Conservation (phyloP, 53 echinoderm and acorn worm species). For the Astropecten irregularis region DNA sequence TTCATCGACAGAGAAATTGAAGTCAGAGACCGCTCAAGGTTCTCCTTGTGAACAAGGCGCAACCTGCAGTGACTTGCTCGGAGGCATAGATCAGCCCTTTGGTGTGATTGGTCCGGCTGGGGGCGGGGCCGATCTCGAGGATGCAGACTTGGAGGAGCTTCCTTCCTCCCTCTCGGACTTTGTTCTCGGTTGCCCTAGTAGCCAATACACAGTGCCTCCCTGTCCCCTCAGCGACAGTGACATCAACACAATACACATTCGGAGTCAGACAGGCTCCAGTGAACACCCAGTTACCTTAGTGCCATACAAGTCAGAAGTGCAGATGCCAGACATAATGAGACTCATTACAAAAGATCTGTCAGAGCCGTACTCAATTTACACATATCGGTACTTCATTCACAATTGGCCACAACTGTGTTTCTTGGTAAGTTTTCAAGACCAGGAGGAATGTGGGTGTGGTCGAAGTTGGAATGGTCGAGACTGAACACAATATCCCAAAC, state of each 20-base stretch:
- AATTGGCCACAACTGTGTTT: slow-evolving; percentile 99
- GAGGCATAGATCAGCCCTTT: slow-evolving; percentile 30
- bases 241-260: slow-evolving; percentile 72
- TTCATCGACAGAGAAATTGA: slow-evolving; percentile 6
- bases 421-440: slow-evolving; percentile 91
- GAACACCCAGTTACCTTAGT: slow-evolving; percentile 67
- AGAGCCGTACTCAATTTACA: slow-evolving; percentile 99
- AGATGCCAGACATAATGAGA: slow-evolving; percentile 97
- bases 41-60: neutral
- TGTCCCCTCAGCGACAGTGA: slow-evolving; percentile 85
- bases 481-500: too few species aligned
- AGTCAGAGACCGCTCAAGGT: neutral
- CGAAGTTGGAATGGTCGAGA: too few species aligned
- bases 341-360: slow-evolving; percentile 98
- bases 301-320: slow-evolving; percentile 94
- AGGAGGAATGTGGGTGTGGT: too few species aligned
- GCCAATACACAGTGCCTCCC: slow-evolving; percentile 68
- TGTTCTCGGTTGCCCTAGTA: slow-evolving; percentile 77
- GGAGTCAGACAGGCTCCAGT: slow-evolving; percentile 24
- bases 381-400: slow-evolving; percentile 97
- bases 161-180: slow-evolving; percentile 86
- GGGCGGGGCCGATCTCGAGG: slow-evolving; percentile 28
- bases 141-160: slow-evolving; percentile 77
- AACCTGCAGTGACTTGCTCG: slow-evolving; percentile 11
- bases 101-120: slow-evolving; percentile 37